Base-by-base conservation (phyloP, 1,140 invertebrate species). In the Drosophila sucinea region DNA sequence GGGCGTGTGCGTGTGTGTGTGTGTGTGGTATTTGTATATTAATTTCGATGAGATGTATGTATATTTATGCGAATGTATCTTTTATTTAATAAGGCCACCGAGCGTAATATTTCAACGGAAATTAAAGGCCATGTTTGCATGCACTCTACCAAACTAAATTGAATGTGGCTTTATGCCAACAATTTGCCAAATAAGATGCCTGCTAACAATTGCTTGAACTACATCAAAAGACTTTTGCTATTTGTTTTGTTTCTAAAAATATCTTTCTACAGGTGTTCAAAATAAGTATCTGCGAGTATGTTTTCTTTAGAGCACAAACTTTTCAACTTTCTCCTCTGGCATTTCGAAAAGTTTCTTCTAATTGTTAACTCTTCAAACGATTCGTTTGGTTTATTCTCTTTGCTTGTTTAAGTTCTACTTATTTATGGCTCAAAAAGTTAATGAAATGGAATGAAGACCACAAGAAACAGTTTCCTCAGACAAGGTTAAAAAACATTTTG, bases 61-160 rank as follows among this genome's bases (percentile, higher is more conserved):
- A 87, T 86, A 86, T 79, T 67, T 60, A 73, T 87, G 56, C 79
- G 73, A 51, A 27, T 27, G 23, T 51, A 51, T 83, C 76, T 87
- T 80, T 83, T 80, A 82, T 67, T 86, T 82, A 68, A 79, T 74
- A 79, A 62, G 29, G 55, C 72, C 60, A 70, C 65, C 69, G 51
- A 70, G 76, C 80, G 25, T 84, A 83, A 57, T 61, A 67, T 83
- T 84, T 87, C 71, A 87, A 57, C 80, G 83, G 77, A 87, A 89
- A 87, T 87, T 87, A 89, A 87, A 77, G 44, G 44, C 44, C 44
- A 51, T 23, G 7, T 27, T 27, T 51, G 44, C 25, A 51, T 51
- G 23, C n/a, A 51, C 10, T 51, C 77, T 62, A 17, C 17, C 17
- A 51, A 47, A 44, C 67, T 60, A 62, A 3, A 60, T 56, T 32